Evolutionary conservation across 2,113 vertebrate species (phyloP).

Genomic region (Camelus dromedarius): DNA sequence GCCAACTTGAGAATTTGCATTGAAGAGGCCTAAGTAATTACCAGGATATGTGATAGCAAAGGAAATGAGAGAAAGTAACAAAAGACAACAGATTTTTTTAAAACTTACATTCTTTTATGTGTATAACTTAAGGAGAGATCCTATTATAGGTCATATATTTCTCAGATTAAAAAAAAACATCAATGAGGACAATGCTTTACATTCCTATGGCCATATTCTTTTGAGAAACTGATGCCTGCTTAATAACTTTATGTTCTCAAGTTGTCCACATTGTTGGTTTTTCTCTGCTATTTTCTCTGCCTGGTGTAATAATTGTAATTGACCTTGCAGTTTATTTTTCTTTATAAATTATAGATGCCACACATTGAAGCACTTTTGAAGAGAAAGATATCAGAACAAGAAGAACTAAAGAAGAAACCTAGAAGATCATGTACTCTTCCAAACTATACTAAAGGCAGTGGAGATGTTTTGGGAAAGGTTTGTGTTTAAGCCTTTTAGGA

Average conservation of each 20-base stretch:
- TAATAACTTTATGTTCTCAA: conserved; percentile 25
- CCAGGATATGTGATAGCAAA: neutral
- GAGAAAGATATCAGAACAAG: conserved; percentile 85
- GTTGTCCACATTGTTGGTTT: conserved; percentile 40
- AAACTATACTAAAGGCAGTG: conserved; percentile 88
- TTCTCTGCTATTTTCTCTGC: neutral
- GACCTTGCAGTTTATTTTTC: conserved; percentile 48
- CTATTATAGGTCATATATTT: neutral
- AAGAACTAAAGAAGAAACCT: conserved; percentile 84
- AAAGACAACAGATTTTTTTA: neutral
- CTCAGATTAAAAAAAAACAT: neutral
- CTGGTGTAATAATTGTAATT: neutral
- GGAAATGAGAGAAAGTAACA: conserved; percentile 29
- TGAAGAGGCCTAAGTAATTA: neutral
- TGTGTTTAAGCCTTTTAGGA: conserved; percentile 62
- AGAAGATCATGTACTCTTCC: conserved; percentile 89
- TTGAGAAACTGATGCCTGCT: neutral
- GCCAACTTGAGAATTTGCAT: neutral
- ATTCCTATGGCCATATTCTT: neutral
- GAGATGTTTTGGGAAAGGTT: conserved; percentile 95
- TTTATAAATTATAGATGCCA: conserved; percentile 86
- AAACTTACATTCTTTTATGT: neutral
- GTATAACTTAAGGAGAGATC: conserved; percentile 18
- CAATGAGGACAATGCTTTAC: neutral
- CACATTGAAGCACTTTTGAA: conserved; percentile 85